A percentile compares a stretch with the other conserved stretches of the same genome.
These are phyloP conservation scores for Vombatus ursinus DNA, from an alignment of 2,113 vertebrate genomes.

Conservation along the genomic window DNA sequence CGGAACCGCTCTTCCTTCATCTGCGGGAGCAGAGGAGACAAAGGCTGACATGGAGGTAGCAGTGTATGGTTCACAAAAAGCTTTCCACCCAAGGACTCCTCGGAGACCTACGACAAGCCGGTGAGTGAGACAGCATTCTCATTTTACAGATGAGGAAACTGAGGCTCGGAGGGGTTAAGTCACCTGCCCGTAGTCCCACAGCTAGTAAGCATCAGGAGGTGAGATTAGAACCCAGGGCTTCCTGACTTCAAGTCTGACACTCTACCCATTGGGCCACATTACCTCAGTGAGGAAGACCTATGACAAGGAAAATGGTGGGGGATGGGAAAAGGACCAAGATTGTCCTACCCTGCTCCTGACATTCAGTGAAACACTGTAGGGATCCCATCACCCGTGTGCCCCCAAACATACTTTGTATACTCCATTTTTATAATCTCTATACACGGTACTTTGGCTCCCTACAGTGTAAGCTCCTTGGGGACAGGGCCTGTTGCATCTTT, in stretches of 20 bases:
- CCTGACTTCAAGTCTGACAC: not conserved
- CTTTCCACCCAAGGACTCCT: not conserved
- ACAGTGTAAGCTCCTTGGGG: not conserved
- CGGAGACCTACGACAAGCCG: not conserved
- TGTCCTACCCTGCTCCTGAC: not conserved
- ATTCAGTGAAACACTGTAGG: not conserved
- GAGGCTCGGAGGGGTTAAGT: not conserved
- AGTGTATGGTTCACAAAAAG: not conserved
- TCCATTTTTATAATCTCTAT: not conserved
- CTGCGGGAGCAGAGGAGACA: conserved; percentile 68
- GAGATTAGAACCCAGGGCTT: not conserved
- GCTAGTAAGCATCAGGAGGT: not conserved
- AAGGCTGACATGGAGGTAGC: not conserved
- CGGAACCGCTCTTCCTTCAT: conserved; percentile 95
- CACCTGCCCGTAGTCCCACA: not conserved
- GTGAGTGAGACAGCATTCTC: too few species aligned
- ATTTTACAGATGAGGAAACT: too few species aligned
- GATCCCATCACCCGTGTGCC: not conserved
- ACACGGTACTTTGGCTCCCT: not conserved
- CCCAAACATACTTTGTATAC: not conserved
- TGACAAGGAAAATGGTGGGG: not conserved
- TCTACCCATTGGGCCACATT: not conserved
- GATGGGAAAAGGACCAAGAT: not conserved
- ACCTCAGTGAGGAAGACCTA: not conserved
- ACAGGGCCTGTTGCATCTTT: not conserved